Evolutionary conservation across 2,888 invertebrate species (phyloP).

Genomic region (Oscheius sp.): DNA sequence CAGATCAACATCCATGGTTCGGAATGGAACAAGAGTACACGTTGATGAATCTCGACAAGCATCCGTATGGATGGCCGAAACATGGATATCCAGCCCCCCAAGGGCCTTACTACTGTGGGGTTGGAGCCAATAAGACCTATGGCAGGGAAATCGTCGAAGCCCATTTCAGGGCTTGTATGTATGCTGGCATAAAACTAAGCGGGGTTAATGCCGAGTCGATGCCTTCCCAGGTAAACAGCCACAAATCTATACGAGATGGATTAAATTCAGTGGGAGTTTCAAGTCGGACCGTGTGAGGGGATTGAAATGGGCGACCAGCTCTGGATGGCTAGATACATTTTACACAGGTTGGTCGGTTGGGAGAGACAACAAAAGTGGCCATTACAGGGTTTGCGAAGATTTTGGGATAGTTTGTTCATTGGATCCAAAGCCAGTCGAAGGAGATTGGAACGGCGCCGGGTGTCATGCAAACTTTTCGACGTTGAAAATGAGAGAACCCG

Average conservation of each 20-base stretch:
- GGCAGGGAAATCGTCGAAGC: slow-evolving; percentile 94
- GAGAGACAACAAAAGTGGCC: not conserved
- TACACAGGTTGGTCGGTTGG: slow-evolving; percentile 70
- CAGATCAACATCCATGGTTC: slow-evolving; percentile 73
- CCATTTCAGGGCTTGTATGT: slow-evolving; percentile 91
- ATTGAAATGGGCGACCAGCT: slow-evolving; percentile 76
- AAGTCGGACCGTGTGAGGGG: slow-evolving; percentile 76
- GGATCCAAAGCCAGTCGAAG: slow-evolving; percentile 75
- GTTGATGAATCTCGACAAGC: slow-evolving; percentile 73
- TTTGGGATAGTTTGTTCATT: slow-evolving; percentile 75
- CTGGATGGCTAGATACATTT: slow-evolving; percentile 75
- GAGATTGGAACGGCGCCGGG: slow-evolving; percentile 92
- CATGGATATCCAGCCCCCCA: slow-evolving; percentile 44
- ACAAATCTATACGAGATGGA: too few relatives aligned
- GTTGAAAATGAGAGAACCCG: slow-evolving; percentile 87
- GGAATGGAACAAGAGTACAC: slow-evolving; percentile 78
- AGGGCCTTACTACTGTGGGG: slow-evolving; percentile 97
- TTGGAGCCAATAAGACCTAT: slow-evolving; percentile 92
- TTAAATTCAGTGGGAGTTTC: slow-evolving; percentile 71
- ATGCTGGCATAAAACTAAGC: slow-evolving; percentile 89
- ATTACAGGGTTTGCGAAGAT: slow-evolving; percentile 74
- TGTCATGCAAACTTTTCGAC: slow-evolving; percentile 96
- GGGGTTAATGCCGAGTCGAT: slow-evolving; percentile 94
- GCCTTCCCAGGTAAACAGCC: slow-evolving; percentile 79
- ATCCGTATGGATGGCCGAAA: slow-evolving; percentile 69